Evolutionary conservation across 1,140 invertebrate genomes (phyloP), one percentile per base, ranked within the genome.

Genomic region (Drosophila ercepeae): DNA sequence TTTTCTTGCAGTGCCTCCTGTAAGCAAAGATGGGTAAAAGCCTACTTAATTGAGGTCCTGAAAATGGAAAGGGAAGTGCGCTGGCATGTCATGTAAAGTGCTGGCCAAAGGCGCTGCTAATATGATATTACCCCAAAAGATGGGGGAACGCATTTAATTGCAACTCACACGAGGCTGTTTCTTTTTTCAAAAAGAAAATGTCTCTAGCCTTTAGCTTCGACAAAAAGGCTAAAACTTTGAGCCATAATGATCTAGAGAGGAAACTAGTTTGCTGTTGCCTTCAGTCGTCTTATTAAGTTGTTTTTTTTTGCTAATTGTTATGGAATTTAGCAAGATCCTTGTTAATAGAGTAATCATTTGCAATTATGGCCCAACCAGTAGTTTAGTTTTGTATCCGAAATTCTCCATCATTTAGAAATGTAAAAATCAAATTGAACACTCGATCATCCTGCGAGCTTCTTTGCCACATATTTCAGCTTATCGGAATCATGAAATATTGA

Each of bases 71-170:
- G 25, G 18, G 23, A 8, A 21, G 7, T n/a, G 14, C 6, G 6
- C 16, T 11, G 19, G 57, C 1, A 52, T 67, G 60, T 65, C 46
- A 53, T 67, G 65, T 52, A 83, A 82, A 71, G 59, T 67, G 58
- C 53, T 74, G 49, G 75, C 79, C 71, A 86, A 75, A 79, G 79
- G 79, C 79, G 79, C 61, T 79, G 67, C 71, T 75, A 79, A 83
- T 83, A 79, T 84, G 60, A 75, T 79, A 83, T 83, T 83, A 84
- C 36, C 39, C 39, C 16, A 27, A 34, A 67, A 50, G 32, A 32
- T 48, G 51, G 27, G 32, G 25, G 21, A 59, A 71, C 39, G 75
- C 78, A 83, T 74, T 75, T 75, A 84, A 84, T 78, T 82, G 63
- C 73, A 48, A 58, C 53, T 55, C 49, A 52, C 69, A 69, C 69